A percentile compares a stretch with the other conserved stretches of the same genome.
Conservation (phyloP, 2,797 vertebrate species). For the Platalea minor region DNA sequence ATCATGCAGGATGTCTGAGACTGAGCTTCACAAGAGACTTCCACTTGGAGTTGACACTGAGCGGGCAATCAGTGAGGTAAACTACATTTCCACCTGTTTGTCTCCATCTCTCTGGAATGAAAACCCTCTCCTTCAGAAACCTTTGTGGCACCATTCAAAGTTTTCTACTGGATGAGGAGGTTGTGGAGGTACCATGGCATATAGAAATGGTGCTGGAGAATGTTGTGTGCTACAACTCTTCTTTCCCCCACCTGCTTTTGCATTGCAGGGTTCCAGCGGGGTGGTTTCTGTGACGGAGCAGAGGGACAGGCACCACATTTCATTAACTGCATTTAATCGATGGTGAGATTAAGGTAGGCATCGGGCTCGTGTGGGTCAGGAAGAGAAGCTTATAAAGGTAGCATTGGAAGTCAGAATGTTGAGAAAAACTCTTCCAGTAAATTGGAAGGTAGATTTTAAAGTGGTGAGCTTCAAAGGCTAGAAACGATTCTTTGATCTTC, state of each 20-base stretch:
- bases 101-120: not conserved
- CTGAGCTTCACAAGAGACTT: not conserved
- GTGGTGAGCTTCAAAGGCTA: constrained; percentile 23
- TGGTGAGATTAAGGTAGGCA: not conserved
- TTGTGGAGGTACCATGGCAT: not conserved
- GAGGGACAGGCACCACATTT: not conserved
- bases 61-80: not conserved
- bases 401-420: not conserved
- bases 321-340: not conserved
- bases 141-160: not conserved
- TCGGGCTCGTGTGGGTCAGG: not conserved
- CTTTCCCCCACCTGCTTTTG: not conserved
- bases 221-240: not conserved
- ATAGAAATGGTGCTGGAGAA: not conserved
- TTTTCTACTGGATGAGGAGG: not conserved
- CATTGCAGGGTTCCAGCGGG: not conserved
- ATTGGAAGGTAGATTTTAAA: not conserved
- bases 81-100: not conserved
- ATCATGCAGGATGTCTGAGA: not conserved
- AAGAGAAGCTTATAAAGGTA: not conserved
- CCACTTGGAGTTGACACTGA: not conserved
- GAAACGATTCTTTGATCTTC: constrained; percentile 18
- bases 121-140: not conserved
- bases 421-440: not conserved
- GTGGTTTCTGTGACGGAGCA: not conserved